Base-by-base conservation (phyloP, 2,113 vertebrate species). In the Corvus hawaiiensis region DNA sequence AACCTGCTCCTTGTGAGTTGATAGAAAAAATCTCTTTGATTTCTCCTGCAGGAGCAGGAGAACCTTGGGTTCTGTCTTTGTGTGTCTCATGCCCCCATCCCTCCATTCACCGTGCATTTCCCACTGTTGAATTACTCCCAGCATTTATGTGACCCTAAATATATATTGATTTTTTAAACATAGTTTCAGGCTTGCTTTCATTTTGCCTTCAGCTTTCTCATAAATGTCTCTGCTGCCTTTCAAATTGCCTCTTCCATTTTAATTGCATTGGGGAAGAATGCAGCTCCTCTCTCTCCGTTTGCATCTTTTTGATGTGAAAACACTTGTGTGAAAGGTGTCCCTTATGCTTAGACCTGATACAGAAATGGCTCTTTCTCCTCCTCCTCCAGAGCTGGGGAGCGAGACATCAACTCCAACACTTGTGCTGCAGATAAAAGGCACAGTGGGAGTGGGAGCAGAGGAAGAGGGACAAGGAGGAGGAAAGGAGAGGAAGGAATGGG, bases 221-320 rank as follows among this genome's bases (percentile, higher is more conserved):
- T 39, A 26, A 67, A 58, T 87, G 59, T 69, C 62, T 69, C 56
- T 7, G 22, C 52, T 84, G 73, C 87, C 91, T 93, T 82, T 76
- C 87, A 48, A 56, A 79, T 41, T 35, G 30, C 52, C 75, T 91
- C 54, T 72, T 78, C 73, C n/a, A 7, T 64, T 93, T 86, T 94
- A 84, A 64, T 87, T 91, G 77, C 73, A 5, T 73, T 54, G 61
- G 1, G 7, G 77, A 37, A 75, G 74, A 84, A 78, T 35, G 69
- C 33, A 39, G 55, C 56, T 92, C 33, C 63, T 80, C 84, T 54
- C 55, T 63, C 56, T 22, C 16, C 20, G 82, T 95, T 79, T 95
- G 69, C 93, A 94, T 95, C 84, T 82, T 92, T 93, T 87, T 95
- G 91, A 89, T 87, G 66, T 84, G 68, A 49, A 90, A 77, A 44